Percentiles rank a stretch among this genome's conserved stretches.
Conservation (phyloP, 1,140 invertebrate species). For the Hypothenemus hampei region DNA sequence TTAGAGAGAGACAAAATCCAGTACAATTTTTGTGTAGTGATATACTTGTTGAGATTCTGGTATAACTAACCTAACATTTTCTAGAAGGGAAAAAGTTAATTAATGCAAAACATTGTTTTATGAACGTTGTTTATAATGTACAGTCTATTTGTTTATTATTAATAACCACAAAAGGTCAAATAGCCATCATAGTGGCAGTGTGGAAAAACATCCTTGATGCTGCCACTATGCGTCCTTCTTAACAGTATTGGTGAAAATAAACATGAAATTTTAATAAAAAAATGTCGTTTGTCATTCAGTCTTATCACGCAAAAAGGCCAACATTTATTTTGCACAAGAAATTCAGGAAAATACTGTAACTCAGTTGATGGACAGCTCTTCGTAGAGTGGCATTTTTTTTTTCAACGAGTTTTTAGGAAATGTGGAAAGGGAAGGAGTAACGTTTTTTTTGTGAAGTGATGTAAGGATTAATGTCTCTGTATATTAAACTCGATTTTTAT, state of each 20-base stretch:
- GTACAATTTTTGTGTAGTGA: no score
- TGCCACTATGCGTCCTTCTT: background rate
- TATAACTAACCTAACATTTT: no score
- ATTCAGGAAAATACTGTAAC: background rate
- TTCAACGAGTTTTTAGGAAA: background rate
- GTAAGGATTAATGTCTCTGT: no score
- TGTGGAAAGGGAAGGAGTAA: no score
- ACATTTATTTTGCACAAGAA: background rate
- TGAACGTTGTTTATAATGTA: background rate
- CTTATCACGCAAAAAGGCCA: constrained; percentile 1
- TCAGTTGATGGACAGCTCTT: constrained; percentile 7
- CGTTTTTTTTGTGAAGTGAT: no score
- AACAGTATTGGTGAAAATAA: background rate
- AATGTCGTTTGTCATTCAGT: constrained; percentile 3
- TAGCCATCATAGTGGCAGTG: background rate
- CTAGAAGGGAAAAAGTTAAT: background rate
- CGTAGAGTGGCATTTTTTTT: constrained; percentile 1
- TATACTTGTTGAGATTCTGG: no score
- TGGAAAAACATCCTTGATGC: background rate
- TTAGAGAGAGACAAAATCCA: no score
- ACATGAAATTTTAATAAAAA: constrained; percentile 10
- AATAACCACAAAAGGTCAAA: background rate
- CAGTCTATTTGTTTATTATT: background rate
- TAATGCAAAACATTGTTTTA: background rate
- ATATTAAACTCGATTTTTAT: no score